Conservation (phyloP, 2,888 invertebrate species). For the Horisme vitalbata region DNA sequence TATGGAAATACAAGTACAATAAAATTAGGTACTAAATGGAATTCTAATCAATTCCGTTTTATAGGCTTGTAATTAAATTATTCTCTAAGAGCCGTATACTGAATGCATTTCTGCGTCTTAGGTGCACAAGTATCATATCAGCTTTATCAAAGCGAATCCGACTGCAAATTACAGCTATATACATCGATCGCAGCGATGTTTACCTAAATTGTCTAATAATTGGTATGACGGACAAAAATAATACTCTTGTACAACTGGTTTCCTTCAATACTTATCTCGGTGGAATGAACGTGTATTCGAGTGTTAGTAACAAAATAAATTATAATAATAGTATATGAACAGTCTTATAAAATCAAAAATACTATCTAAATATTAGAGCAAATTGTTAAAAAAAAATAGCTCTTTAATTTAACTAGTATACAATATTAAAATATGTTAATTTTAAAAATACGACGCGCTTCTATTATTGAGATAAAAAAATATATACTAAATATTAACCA, state of each 20-base stretch:
- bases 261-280: slow-evolving; percentile 69
- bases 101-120: no score
- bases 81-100: no score
- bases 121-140: no score
- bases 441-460: slow-evolving; percentile 56
- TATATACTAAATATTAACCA: slow-evolving; percentile 43
- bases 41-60: slow-evolving; percentile 38
- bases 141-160: no score
- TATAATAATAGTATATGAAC: slow-evolving; percentile 58
- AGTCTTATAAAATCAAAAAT: slow-evolving; percentile 73
- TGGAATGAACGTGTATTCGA: slow-evolving; percentile 75
- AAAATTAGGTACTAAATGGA: slow-evolving; percentile 52
- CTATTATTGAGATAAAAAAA: slow-evolving; percentile 46
- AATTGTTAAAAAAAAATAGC: slow-evolving; percentile 58
- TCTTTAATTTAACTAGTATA: slow-evolving; percentile 39
- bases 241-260: slow-evolving; percentile 70
- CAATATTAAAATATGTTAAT: slow-evolving; percentile 47
- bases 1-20: slow-evolving; percentile 55
- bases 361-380: slow-evolving; percentile 59
- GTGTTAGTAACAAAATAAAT: slow-evolving; percentile 58
- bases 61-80: background rate
- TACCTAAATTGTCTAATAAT: background rate
- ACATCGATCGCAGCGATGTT: no score
- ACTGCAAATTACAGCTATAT: no score
- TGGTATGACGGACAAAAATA: slow-evolving; percentile 49